phyloP scores from a whole-genome alignment of 2,113 vertebrate species.

The Erpornis zantholeuca region DNA sequence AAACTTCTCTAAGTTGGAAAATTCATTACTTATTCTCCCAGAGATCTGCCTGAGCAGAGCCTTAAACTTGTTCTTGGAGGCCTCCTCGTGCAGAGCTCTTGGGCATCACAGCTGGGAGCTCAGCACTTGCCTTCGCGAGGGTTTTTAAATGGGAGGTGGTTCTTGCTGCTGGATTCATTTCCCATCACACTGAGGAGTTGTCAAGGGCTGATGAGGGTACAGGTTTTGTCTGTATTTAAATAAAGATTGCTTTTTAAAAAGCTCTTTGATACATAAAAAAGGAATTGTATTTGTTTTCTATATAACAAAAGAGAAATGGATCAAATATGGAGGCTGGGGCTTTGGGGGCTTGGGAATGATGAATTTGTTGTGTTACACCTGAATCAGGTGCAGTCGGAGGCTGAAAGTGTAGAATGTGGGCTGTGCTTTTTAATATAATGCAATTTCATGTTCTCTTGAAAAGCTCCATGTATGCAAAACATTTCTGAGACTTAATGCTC shows the following conservation, averaged over 20 bases:
- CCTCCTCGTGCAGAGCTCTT: background rate
- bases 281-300: background rate
- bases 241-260: slow-evolving; percentile 30
- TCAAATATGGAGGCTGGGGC: background rate
- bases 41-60: background rate
- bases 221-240: slow-evolving; percentile 45
- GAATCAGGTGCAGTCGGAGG: fast-evolving
- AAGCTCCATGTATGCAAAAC: background rate
- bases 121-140: background rate
- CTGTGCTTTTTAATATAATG: background rate
- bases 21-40: background rate
- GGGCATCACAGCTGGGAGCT: background rate
- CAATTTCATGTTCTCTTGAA: background rate
- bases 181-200: background rate
- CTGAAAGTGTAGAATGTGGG: background rate
- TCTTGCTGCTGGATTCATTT: background rate
- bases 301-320: background rate
- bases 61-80: background rate
- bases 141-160: background rate
- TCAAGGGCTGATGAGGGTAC: background rate
- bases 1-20: background rate
- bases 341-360: background rate
- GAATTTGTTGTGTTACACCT: background rate
- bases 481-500: background rate
- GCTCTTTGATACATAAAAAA: background rate